Evolutionary conservation across 2,888 invertebrate genomes (phyloP).

Genomic region (Oxyteleia sp.): DNA sequence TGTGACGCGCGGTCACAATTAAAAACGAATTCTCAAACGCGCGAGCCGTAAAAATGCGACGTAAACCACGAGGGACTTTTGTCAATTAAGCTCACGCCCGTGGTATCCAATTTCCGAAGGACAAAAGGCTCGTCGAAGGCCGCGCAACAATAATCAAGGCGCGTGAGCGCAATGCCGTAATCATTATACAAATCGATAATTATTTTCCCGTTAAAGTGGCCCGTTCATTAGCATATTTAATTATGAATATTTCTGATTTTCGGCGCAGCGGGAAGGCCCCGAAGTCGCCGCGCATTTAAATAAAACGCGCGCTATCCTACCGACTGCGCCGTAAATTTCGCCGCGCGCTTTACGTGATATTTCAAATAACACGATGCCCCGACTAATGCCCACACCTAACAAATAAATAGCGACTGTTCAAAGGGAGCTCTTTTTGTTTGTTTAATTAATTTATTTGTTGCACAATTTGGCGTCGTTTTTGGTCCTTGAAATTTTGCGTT

Average conservation of each 20-base stretch:
- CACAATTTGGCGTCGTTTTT: neutral
- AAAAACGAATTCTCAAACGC: slow-evolving; percentile 57
- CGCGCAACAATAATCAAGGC: slow-evolving; percentile 44
- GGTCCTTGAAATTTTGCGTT: slow-evolving; percentile 11
- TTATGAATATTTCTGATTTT: slow-evolving; percentile 87
- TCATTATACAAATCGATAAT: slow-evolving; percentile 86
- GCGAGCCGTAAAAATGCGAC: slow-evolving; percentile 64
- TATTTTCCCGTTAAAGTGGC: slow-evolving; percentile 85
- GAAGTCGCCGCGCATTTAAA: slow-evolving; percentile 82
- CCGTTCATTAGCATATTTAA: slow-evolving; percentile 87
- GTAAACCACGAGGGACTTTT: slow-evolving; percentile 67
- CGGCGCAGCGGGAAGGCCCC: slow-evolving; percentile 84
- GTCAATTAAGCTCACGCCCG: slow-evolving; percentile 66
- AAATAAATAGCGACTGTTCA: slow-evolving; percentile 48
- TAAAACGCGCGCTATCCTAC: slow-evolving; percentile 83
- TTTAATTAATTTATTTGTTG: too few relatives aligned
- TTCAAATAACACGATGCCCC: slow-evolving; percentile 58
- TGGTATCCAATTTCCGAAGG: slow-evolving; percentile 69
- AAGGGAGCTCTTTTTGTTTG: slow-evolving; percentile 6
- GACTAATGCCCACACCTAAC: slow-evolving; percentile 38
- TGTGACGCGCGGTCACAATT: slow-evolving; percentile 44
- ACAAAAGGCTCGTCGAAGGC: slow-evolving; percentile 61
- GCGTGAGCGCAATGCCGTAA: slow-evolving; percentile 68
- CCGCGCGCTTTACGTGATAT: slow-evolving; percentile 75
- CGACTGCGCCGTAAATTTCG: slow-evolving; percentile 79